Conservation (phyloP, 1,140 invertebrate species). For the Drosophila orosa region DNA sequence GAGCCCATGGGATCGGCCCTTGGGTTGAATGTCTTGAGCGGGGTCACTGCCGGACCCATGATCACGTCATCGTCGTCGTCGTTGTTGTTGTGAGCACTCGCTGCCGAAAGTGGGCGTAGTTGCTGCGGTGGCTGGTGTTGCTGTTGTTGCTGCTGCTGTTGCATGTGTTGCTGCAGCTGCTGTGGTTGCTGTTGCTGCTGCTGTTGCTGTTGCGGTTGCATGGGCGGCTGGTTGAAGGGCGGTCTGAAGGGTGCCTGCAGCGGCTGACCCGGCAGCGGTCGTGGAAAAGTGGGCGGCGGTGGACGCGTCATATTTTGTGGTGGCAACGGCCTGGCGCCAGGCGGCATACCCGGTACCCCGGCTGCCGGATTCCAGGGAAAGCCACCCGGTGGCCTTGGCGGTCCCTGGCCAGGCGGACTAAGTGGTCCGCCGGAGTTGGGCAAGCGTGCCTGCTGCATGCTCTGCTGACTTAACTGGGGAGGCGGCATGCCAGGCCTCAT, state of each 20-base stretch:
- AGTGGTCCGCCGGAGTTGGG: constrained; percentile 63
- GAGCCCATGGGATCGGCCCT: constrained; percentile 71
- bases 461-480: constrained; percentile 48
- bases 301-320: constrained; percentile 69
- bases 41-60: constrained; percentile 77
- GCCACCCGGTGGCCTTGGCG: constrained; percentile 67
- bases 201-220: constrained; percentile 77
- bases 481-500: constrained; percentile 75
- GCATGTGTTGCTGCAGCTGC: constrained; percentile 87
- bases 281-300: constrained; percentile 65
- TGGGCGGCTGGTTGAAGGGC: constrained; percentile 87
- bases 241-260: constrained; percentile 64
- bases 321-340: constrained; percentile 57
- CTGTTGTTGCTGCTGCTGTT: constrained; percentile 44
- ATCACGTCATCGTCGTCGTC: constrained; percentile 83
- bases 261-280: constrained; percentile 68
- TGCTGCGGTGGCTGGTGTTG: constrained; percentile 55
- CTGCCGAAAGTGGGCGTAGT: constrained; percentile 62
- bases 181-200: constrained; percentile 39
- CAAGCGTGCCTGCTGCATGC: constrained; percentile 60
- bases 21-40: constrained; percentile 60
- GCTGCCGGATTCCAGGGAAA: constrained; percentile 69
- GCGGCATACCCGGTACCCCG: constrained; percentile 63
- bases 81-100: constrained; percentile 60
- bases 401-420: constrained; percentile 74